Conservation (phyloP, 1,140 invertebrate genomes). For the Bemisia tabaci region DNA sequence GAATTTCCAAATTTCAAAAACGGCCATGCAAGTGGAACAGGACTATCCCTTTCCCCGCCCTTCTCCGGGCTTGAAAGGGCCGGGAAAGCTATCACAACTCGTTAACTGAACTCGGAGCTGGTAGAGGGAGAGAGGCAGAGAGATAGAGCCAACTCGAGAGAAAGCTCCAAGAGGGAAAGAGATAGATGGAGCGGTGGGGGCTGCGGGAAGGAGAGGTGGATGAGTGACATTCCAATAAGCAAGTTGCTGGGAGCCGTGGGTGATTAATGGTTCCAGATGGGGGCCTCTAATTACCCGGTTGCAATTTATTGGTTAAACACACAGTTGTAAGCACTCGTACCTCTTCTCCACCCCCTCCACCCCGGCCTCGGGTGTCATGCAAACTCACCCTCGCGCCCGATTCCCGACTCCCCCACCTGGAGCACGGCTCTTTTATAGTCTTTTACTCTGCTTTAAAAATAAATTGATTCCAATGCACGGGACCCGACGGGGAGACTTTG, state of each 20-base stretch:
- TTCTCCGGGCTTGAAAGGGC: not conserved
- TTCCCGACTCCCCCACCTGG: not conserved
- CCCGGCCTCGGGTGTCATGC: not conserved
- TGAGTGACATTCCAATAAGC: conserved; percentile 20
- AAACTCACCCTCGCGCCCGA: not conserved
- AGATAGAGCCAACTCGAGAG: conserved; percentile 2
- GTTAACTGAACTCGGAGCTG: conserved; percentile 4
- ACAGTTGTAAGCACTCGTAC: not conserved
- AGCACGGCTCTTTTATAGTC: not conserved
- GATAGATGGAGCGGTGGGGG: conserved; percentile 1
- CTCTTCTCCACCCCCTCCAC: not conserved
- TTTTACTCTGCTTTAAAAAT: not conserved
- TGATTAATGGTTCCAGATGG: conserved; percentile 39
- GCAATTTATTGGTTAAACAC: conserved; percentile 15
- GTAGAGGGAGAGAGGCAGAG: conserved; percentile 8
- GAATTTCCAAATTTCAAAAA: no score
- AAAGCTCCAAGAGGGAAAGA: conserved; percentile 2
- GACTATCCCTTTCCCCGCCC: not conserved
- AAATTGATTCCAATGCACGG: not conserved
- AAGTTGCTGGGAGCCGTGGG: conserved; percentile 27
- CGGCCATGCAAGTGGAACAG: no score
- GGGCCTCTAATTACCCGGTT: conserved; percentile 29
- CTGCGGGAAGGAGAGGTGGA: conserved; percentile 12
- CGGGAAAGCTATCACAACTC: not conserved
- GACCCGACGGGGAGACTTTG: not conserved